Evolutionary conservation across 2,888 invertebrate genomes (phyloP), one percentile per base, ranked within the genome.

Genomic region (Silvanus unidentatus): DNA sequence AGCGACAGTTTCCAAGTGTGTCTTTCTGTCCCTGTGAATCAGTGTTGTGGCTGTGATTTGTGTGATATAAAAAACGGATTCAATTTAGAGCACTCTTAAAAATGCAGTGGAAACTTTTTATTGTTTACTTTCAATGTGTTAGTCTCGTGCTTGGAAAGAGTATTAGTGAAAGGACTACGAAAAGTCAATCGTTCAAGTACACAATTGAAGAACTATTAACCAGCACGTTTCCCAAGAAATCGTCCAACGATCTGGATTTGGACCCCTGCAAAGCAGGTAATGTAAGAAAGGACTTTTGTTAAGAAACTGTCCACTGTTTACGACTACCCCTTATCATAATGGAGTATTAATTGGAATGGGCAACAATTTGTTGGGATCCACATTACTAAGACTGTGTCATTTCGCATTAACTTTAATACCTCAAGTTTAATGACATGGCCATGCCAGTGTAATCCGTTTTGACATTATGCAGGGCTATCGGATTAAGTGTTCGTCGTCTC

Each of bases 201-300:
- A 82, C 82, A 42, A 77, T 83, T 63, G 82, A 86, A 16, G 82
- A 88, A 63, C 71, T 89, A 53, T 67, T 84, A 61, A 77, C 72
- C 43, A 76, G 72, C 43, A 74, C 76, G 53, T 89, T 85, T 61
- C 80, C 84, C 37, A 75, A 75, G 49, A 82, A 81, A 64, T 78
- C 82, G 47, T 87, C 86, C 36, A 77, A 78, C 51, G 90, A 90
- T 68, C 71, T 86, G 53, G 86, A 90, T 66, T 74, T 88, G 77
- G 90, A 90, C 73, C 85, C 90, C 44, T 90, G 90, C 73, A 90
- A 90, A 78, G 86, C 89, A 68, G 86, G 90, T 90, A 73, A 81
- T n/a, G n/a, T n/a, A n/a, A n/a, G n/a, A n/a, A n/a, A n/a, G 29
- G 29, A n/a, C n/a, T 9, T n/a, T 29, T n/a, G n/a, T n/a, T n/a